Evolutionary conservation across 2,888 invertebrate genomes (phyloP), one percentile per base, ranked within the genome.

Genomic region (Leptopilina syphax): DNA sequence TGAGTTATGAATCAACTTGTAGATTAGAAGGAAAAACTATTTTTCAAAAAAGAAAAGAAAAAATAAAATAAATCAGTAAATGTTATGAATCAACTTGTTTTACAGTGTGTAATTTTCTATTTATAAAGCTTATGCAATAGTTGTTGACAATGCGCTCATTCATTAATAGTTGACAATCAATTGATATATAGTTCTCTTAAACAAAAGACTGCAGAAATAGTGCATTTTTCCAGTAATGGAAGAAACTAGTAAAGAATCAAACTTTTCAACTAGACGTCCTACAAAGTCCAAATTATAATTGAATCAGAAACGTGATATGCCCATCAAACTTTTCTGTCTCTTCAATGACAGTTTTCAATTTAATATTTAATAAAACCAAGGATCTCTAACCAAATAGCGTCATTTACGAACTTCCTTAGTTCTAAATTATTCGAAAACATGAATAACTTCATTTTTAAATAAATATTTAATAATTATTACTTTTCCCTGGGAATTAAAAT

Each of bases 181-280:
- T 50, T 76, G 78, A 63, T 27, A 41, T 63, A 57, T 57, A 66
- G 65, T 68, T 77, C 77, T 77, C 79, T 81, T 77, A 54, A 47
- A 9, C 65, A 77, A 79, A 77, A 76, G 78, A 77, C 79, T 47
- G 24, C 41, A 67, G 76, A 70, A 34, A 60, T 44, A 63, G 41
- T 47, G 65, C 18, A 9, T 63, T 54, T 24, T 70, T 70, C 60
- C 24, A 73, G 67, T 83, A 83, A 83, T 81, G 83, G 81, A 50
- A 68, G 79, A 81, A 83, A 81, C 79, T 81, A 79, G 80, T 83
- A 77, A 63, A 77, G 66, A 70, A 50, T 50, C 50, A 70, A 83
- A 83, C 81, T 83, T 83, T 81, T 50, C 65, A 76, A 78, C 18
- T 18, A 63, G 63, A 73, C 78, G 44, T 77, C 65, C 63, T 76